Evolutionary conservation across 2,888 invertebrate species (phyloP).

Genomic region (Amphipoea lucens): DNA sequence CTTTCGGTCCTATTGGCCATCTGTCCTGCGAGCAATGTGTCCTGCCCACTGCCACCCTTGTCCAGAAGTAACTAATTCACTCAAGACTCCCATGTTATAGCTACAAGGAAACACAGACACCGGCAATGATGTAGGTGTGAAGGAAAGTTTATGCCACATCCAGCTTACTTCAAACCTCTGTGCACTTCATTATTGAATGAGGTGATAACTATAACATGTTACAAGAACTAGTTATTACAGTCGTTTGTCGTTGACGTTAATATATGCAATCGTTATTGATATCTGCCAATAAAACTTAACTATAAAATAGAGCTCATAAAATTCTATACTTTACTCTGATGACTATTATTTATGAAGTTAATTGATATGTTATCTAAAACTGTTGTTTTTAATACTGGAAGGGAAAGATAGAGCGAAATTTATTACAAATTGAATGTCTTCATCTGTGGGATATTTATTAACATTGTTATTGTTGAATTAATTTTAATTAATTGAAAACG

Average conservation of each 20-base stretch:
- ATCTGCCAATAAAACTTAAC: conserved; percentile 57
- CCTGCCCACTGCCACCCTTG: not conserved
- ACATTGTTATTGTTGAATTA: conserved; percentile 21
- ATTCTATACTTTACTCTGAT: conserved; percentile 48
- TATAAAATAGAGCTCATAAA: conserved; percentile 54
- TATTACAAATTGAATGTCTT: conserved; percentile 40
- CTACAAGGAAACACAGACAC: too few species aligned
- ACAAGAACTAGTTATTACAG: conserved; percentile 51
- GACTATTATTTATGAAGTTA: conserved; percentile 54
- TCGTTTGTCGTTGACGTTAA: conserved; percentile 45
- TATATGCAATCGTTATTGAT: conserved; percentile 58
- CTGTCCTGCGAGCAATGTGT: not conserved
- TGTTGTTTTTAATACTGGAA: conserved; percentile 35
- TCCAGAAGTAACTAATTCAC: not conserved
- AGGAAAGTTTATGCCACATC: conserved; percentile 18
- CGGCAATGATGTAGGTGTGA: not conserved
- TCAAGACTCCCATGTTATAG: not conserved
- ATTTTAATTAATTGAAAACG: conserved; percentile 31
- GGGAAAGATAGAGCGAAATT: conserved; percentile 17
- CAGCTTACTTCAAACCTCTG: conserved; percentile 17
- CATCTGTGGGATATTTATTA: conserved; percentile 30
- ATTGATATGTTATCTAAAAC: conserved; percentile 59
- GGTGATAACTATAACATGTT: conserved; percentile 54
- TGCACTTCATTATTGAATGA: conserved; percentile 34
- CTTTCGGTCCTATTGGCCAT: not conserved